phyloP scores from a whole-genome alignment of 2,113 vertebrate genomes.

The Corynorhinus townsendii region DNA sequence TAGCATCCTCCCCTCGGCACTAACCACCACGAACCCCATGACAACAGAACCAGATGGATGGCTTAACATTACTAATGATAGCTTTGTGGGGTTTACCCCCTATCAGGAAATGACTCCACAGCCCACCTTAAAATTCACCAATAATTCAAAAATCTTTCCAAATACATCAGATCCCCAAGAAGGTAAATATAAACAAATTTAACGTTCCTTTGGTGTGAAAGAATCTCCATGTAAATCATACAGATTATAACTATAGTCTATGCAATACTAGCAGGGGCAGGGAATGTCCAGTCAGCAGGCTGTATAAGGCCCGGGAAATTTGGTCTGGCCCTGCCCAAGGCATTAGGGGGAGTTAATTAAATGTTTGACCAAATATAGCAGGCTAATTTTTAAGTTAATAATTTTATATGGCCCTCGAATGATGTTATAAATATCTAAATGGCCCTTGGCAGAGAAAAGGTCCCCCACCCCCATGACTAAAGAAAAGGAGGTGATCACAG shows the following conservation, averaged over 20 bases:
- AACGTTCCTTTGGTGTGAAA: not conserved
- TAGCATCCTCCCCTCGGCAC: not conserved
- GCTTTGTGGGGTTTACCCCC: not conserved
- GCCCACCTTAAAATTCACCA: slow-evolving; percentile 62
- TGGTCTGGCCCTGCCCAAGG: too few species aligned
- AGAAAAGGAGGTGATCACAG: not conserved
- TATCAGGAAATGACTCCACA: slow-evolving; percentile 44
- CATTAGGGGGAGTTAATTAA: too few species aligned
- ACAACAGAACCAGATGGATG: not conserved
- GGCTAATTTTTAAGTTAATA: too few species aligned
- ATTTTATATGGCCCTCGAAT: too few species aligned
- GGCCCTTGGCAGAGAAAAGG: too few species aligned
- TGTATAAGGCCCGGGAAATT: too few species aligned
- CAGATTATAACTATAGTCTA: not conserved
- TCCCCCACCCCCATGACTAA: too few species aligned
- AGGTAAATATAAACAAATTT: slow-evolving; percentile 62
- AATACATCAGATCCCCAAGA: slow-evolving; percentile 53
- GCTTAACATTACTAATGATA: not conserved
- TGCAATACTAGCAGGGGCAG: not conserved
- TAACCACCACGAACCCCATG: not conserved
- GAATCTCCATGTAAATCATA: not conserved
- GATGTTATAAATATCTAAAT: too few species aligned
- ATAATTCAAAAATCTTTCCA: slow-evolving; percentile 39
- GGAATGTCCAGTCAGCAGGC: too few species aligned
- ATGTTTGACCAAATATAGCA: too few species aligned